These are phyloP conservation scores for Pipistrellus kuhlii DNA, from an alignment of 2,797 vertebrate genomes.

Conservation along the genomic window DNA sequence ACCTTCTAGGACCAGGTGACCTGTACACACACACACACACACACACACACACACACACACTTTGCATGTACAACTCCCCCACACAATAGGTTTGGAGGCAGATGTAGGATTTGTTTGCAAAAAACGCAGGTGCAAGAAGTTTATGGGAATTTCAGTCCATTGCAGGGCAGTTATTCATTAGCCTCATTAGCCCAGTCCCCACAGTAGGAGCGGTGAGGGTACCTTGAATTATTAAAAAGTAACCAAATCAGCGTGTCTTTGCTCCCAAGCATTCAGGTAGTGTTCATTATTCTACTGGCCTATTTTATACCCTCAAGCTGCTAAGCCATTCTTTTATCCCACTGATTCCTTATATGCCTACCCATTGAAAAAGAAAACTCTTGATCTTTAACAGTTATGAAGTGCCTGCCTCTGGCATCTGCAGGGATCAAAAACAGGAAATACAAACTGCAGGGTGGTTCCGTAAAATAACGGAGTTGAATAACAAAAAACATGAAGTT, in stretches of 20 bases:
- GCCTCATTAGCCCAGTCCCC: conserved; percentile 48
- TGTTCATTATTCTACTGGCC: conserved; percentile 48
- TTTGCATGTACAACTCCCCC: neutral
- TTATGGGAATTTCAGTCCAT: conserved; percentile 71
- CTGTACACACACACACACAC: accelerated
- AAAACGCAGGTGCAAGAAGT: conserved; percentile 70
- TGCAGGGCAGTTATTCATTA: conserved; percentile 53
- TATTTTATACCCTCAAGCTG: conserved; percentile 59
- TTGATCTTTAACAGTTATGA: conserved; percentile 78
- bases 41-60: no score
- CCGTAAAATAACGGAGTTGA: conserved; percentile 69
- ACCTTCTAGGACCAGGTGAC: neutral
- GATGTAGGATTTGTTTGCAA: conserved; percentile 70
- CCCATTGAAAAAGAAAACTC: conserved; percentile 61
- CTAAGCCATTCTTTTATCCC: conserved; percentile 63
- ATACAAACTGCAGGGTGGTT: conserved; percentile 70
- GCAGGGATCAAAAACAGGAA: conserved; percentile 78
- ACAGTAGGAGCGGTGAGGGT: conserved; percentile 44
- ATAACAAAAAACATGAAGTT: conserved; percentile 58
- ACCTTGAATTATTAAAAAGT: conserved; percentile 78
- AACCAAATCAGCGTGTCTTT: conserved; percentile 72
- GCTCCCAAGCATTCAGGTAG: conserved; percentile 71
- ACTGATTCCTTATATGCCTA: conserved; percentile 34
- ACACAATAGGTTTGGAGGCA: conserved; percentile 9
- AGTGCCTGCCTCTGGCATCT: conserved; percentile 77